Conservation (phyloP, 2,113 vertebrate genomes). For the Eublepharis macularius region DNA sequence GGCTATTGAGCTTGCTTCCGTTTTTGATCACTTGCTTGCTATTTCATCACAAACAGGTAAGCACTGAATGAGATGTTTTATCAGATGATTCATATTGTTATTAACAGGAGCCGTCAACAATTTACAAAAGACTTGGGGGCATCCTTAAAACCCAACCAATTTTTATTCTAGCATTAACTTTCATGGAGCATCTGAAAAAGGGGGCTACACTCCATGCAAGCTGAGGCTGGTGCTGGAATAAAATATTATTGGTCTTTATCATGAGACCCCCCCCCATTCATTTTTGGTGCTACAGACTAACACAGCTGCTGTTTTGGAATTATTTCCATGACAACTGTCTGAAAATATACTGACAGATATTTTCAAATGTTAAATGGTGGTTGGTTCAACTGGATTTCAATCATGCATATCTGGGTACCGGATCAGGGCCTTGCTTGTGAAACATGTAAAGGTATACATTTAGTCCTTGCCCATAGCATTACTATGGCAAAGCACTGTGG, state of each 20-base stretch:
- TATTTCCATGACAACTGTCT: not conserved
- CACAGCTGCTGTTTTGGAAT: too few species aligned
- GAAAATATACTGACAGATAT: not conserved
- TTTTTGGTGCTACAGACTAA: too few species aligned
- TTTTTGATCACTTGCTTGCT: not conserved
- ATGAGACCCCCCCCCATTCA: too few species aligned
- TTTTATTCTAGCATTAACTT: too few species aligned
- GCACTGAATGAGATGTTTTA: not conserved
- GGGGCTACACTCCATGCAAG: too few species aligned
- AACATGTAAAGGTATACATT: not conserved
- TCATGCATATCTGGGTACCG: too few species aligned
- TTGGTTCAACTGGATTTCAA: not conserved
- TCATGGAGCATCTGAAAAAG: too few species aligned
- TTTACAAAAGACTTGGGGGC: too few species aligned
- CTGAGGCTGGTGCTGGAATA: too few species aligned
- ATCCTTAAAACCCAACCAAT: too few species aligned
- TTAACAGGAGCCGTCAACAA: not conserved
- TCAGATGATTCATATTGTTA: not conserved
- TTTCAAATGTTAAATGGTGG: not conserved
- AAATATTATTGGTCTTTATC: too few species aligned
- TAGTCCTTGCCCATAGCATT: not conserved
- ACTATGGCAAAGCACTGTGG: not conserved
- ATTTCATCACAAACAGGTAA: slow-evolving; percentile 3
- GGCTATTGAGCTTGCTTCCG: not conserved
- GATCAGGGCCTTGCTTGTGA: not conserved